Evolutionary conservation across 2,113 vertebrate genomes (phyloP).

Genomic region (Coregonus clupeaformis): DNA sequence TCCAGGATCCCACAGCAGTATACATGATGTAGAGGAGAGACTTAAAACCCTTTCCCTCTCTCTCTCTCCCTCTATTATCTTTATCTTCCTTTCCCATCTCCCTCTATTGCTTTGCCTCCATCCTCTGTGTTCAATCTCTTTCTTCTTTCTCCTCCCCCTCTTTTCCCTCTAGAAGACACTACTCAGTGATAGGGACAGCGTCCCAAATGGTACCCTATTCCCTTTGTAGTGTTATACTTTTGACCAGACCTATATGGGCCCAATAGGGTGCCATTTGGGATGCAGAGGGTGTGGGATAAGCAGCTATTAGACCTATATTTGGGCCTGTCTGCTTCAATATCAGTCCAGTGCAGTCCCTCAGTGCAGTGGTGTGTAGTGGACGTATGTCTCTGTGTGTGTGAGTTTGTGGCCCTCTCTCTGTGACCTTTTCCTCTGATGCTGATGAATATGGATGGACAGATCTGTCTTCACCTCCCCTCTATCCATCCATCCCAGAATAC

Average conservation of each 20-base stretch:
- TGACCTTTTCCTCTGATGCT: conserved; percentile 45
- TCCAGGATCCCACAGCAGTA: not conserved
- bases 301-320: conserved; percentile 9
- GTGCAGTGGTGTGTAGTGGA: not conserved
- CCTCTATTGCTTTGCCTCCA: not conserved
- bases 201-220: no score
- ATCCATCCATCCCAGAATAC: not conserved
- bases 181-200: not conserved
- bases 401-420: conserved; percentile 21
- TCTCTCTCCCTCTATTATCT: not conserved
- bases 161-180: not conserved
- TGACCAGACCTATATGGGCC: no score
- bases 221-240: no score
- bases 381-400: not conserved
- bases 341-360: not conserved
- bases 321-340: conserved; percentile 18
- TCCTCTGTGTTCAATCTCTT: not conserved
- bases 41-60: not conserved
- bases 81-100: not conserved
- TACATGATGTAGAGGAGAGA: conserved; percentile 3
- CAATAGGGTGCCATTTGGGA: no score
- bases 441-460: conserved; percentile 48
- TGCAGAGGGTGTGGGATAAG: conserved; percentile 2
- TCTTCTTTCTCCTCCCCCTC: no score
- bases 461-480: conserved; percentile 14